Conservation (phyloP, 2,113 vertebrate species). For the Pseudorasbora parva region DNA sequence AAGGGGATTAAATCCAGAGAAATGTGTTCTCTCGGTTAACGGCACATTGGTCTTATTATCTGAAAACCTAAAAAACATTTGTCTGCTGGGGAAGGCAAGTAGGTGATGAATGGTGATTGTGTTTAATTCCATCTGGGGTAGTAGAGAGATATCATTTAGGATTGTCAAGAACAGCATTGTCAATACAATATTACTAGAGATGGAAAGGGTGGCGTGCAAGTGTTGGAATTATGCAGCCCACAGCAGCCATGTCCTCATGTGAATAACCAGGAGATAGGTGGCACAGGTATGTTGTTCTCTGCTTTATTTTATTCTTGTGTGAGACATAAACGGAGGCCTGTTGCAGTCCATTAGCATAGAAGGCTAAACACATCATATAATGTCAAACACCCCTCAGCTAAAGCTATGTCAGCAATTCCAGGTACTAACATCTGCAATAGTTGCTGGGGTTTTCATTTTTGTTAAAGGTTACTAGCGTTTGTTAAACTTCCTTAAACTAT, state of each 20-base stretch:
- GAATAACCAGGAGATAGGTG: neutral
- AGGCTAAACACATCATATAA: conserved; percentile 19
- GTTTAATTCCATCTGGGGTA: conserved; percentile 20
- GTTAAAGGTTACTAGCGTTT: neutral
- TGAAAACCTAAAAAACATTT: conserved; percentile 16
- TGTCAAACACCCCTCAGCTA: neutral
- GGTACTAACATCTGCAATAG: neutral
- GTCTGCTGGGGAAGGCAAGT: conserved; percentile 3
- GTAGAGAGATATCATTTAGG: neutral
- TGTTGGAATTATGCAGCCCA: neutral
- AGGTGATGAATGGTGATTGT: conserved; percentile 22
- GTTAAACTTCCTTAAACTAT: neutral
- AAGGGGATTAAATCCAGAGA: neutral
- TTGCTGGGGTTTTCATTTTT: neutral
- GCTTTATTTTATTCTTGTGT: conserved; percentile 19
- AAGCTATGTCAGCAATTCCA: neutral
- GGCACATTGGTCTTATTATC: conserved; percentile 8
- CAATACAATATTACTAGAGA: neutral
- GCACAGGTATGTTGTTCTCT: conserved; percentile 4
- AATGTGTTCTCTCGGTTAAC: conserved; percentile 4
- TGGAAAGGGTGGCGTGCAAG: conserved; percentile 1
- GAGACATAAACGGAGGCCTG: neutral
- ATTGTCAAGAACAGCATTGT: neutral
- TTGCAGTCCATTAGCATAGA: neutral
- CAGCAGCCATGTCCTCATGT: neutral